Evolutionary conservation across 2,797 vertebrate species (phyloP), one percentile per base, ranked within the genome.

Genomic region (Ambastaia sidthimunki): DNA sequence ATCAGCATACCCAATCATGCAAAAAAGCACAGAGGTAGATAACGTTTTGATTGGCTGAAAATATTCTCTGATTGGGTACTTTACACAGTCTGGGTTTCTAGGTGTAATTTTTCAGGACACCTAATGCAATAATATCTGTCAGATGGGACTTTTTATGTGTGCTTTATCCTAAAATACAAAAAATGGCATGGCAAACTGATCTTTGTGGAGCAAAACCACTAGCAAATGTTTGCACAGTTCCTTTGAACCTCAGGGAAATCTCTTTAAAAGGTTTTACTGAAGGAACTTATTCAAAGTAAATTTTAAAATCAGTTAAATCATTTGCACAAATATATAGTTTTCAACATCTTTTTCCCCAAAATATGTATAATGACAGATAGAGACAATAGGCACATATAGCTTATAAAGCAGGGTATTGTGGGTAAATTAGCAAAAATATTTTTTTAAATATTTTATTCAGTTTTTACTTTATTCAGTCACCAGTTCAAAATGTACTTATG

Each of bases 191-290:
- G 86, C 81, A 83, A 85, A 89, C 81, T 83, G 82, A 82, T 83
- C 75, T 71, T 74, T 75, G 78, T 81, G 83, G 81, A 84, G 25
- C 54, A 83, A 84, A 85, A 87, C 84, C 62, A 74, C 82, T 83
- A 75, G 80, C 86, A 87, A 85, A 84, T 83, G 85, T 91, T 90
- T 89, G 74, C 89, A 90, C 85, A 90, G 76, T 88, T 87, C 76
- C 79, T 88, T 86, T 86, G 57, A 87, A 81, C 44, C n/a, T 52
- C 67, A 82, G 76, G 15, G 48, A 80, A 83, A 63, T 60, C 65
- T 71, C 25, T 82, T 86, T 31, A 57, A 60, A 66, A 72, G 83
- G 69, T 80, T 60, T 76, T 81, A 79, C 70, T 57, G 41, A 82
- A 83, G 70, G 55, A 50, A 65, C 16, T 85, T 28, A 2, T 28